These are phyloP conservation scores for Drosophila kokeensis DNA, from an alignment of 2,888 invertebrate species.

Conservation along the genomic window DNA sequence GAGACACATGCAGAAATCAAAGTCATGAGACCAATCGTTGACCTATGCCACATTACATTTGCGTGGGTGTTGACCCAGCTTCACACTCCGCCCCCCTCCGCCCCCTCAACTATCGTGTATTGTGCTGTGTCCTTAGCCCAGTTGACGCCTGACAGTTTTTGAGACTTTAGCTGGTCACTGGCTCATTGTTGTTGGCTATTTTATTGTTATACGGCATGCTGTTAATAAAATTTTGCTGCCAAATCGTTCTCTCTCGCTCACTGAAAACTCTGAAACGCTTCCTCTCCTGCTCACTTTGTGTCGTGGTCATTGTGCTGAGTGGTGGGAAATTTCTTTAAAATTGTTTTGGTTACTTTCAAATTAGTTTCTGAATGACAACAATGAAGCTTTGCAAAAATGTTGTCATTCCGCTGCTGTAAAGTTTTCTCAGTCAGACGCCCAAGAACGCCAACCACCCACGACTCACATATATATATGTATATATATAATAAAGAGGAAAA, in stretches of 20 bases:
- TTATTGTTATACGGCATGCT: conserved; percentile 76
- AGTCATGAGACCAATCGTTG: conserved; percentile 69
- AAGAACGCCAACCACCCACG: background rate
- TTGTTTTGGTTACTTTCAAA: conserved; percentile 83
- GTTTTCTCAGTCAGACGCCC: conserved; percentile 54
- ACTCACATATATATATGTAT: background rate
- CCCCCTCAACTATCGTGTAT: conserved; percentile 21
- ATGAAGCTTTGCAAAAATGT: conserved; percentile 81
- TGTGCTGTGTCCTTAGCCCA: conserved; percentile 41
- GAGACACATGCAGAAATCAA: conserved; percentile 66
- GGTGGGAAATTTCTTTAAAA: conserved; percentile 81
- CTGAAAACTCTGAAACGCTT: background rate
- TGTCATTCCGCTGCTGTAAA: conserved; percentile 81
- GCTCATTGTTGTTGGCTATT: conserved; percentile 40
- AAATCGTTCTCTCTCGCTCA: conserved; percentile 13
- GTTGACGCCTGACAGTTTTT: conserved; percentile 50
- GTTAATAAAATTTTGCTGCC: conserved; percentile 80
- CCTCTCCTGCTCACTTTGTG: conserved; percentile 10
- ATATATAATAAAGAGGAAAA: conserved; percentile 2
- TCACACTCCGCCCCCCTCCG: background rate
- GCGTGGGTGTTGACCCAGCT: conserved; percentile 27
- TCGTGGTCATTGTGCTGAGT: conserved; percentile 55
- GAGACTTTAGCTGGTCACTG: conserved; percentile 54
- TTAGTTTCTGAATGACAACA: conserved; percentile 81
- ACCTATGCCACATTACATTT: conserved; percentile 66